phyloP scores from a whole-genome alignment of 2,797 vertebrate species.

The Clamator glandarius region DNA sequence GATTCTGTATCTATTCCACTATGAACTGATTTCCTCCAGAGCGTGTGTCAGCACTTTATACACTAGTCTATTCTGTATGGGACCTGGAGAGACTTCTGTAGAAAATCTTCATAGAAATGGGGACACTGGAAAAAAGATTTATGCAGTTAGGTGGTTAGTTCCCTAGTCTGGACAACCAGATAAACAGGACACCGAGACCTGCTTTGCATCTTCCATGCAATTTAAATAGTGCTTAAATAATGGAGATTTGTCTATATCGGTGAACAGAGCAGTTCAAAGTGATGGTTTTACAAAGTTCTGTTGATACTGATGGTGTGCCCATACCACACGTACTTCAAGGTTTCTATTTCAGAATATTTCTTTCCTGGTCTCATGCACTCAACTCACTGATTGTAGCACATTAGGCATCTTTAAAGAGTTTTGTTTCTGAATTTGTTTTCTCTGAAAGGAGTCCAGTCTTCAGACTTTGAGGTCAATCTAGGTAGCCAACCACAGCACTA shows the following conservation, averaged over 20 bases:
- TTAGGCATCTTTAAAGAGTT: neutral
- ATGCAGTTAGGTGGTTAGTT: rapidly evolving
- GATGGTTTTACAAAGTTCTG: neutral
- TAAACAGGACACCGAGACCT: neutral
- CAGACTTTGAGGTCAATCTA: neutral
- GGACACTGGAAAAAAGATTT: neutral
- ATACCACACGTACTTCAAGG: neutral
- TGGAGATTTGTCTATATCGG: neutral
- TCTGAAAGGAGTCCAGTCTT: neutral
- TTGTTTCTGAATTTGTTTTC: neutral
- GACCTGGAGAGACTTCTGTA: neutral
- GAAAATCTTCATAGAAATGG: neutral
- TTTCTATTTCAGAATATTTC: neutral
- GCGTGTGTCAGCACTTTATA: rapidly evolving
- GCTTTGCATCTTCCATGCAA: neutral
- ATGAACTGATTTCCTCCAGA: neutral
- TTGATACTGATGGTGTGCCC: neutral
- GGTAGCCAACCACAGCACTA: neutral
- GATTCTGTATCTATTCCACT: neutral
- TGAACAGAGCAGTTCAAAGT: neutral
- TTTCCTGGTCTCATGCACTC: neutral
- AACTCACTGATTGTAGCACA: neutral
- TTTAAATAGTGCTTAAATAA: neutral
- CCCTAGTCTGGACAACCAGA: neutral
- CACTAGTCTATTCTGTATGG: neutral